Conservation (phyloP, 1,140 invertebrate species). For the Trachymyrmex cornetzi region DNA sequence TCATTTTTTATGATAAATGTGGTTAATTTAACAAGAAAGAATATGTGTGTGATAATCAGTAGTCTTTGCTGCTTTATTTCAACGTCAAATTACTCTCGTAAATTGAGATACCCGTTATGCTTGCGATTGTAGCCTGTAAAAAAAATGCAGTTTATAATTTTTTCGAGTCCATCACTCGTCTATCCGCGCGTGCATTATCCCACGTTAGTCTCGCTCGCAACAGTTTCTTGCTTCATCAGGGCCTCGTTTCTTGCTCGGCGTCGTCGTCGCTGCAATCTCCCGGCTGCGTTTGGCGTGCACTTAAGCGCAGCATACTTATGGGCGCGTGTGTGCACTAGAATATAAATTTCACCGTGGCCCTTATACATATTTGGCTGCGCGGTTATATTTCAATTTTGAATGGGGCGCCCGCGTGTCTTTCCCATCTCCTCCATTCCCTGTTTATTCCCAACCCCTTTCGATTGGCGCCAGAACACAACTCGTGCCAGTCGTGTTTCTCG, state of each 20-base stretch:
- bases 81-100: not conserved
- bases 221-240: slow-evolving; percentile 47
- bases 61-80: not conserved
- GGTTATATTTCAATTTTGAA: slow-evolving; percentile 85
- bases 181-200: slow-evolving; percentile 8
- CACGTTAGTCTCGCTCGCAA: slow-evolving; percentile 31
- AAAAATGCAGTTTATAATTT: slow-evolving; percentile 6
- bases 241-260: slow-evolving; percentile 45
- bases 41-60: not conserved
- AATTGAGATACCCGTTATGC: not conserved
- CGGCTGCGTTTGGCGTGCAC: slow-evolving; percentile 68
- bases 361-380: slow-evolving; percentile 78
- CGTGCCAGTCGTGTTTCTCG: slow-evolving; percentile 83
- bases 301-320: slow-evolving; percentile 42
- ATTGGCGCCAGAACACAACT: slow-evolving; percentile 85
- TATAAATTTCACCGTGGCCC: slow-evolving; percentile 71
- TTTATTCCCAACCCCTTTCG: slow-evolving; percentile 61
- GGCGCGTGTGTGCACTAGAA: slow-evolving; percentile 30
- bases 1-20: not conserved
- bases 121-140: not conserved
- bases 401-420: slow-evolving; percentile 70
- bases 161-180: not conserved
- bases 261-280: slow-evolving; percentile 28
- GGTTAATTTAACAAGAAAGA: not conserved
- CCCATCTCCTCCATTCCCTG: not conserved